These are phyloP conservation scores for Tadarida brasiliensis DNA, from an alignment of 2,797 vertebrate species.

Conservation along the genomic window DNA sequence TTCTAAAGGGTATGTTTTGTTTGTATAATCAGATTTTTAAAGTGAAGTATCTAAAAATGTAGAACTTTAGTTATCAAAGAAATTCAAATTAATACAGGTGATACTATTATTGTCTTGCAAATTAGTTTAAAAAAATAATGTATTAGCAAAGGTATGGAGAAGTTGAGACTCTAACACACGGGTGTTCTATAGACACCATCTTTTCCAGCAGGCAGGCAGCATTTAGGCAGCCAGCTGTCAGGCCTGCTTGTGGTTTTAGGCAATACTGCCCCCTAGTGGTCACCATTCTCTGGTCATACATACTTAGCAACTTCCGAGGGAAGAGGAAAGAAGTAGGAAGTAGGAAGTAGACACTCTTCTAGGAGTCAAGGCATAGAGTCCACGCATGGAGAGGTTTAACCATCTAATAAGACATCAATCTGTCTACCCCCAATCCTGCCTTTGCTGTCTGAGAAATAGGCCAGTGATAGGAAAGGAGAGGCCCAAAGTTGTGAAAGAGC, in stretches of 20 bases:
- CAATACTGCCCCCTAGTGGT: constrained; percentile 52
- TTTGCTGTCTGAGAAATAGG: neutral
- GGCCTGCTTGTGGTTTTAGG: neutral
- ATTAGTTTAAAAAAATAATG: neutral
- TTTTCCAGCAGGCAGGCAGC: neutral
- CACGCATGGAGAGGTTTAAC: neutral
- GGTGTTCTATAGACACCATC: neutral
- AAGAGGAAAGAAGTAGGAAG: neutral
- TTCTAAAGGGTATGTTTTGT: neutral
- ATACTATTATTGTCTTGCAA: constrained; percentile 7
- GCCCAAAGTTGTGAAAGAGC: neutral
- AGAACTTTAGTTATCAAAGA: neutral
- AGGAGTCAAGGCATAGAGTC: neutral
- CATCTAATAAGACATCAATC: neutral
- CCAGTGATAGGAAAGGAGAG: neutral
- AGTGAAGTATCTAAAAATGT: neutral
- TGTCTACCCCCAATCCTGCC: neutral
- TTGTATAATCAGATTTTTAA: neutral
- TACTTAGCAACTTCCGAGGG: neutral
- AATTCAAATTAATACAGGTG: neutral
- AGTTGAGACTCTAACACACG: neutral
- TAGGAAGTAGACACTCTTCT: neutral
- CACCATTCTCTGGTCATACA: neutral
- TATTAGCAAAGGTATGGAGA: neutral
- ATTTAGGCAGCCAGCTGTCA: neutral